Percentiles rank a stretch among this genome's conserved stretches.
phyloP scores from a whole-genome alignment of 2,888 invertebrate species.

The Selenia dentaria region DNA sequence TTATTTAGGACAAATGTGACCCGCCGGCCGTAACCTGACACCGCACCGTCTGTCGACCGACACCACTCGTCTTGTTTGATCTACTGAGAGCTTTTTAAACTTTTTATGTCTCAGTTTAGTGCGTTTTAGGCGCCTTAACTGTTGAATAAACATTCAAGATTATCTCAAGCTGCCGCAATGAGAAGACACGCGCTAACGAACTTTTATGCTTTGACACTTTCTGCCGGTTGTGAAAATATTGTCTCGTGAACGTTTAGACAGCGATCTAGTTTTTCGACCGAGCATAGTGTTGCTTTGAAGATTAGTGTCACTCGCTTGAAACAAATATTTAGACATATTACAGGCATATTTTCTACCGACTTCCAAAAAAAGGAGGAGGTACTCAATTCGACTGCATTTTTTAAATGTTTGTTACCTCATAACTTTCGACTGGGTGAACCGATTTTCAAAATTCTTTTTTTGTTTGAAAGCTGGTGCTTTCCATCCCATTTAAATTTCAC shows the following conservation, averaged over 20 bases:
- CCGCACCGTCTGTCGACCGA: conserved; percentile 73
- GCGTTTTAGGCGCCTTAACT: conserved; percentile 77
- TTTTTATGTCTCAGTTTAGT: conserved; percentile 82
- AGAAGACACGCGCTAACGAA: conserved; percentile 32
- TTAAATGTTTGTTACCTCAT: too few relatives aligned
- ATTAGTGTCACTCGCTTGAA: not conserved
- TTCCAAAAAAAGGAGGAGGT: too few relatives aligned
- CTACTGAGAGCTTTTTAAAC: conserved; percentile 84
- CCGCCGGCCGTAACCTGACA: conserved; percentile 71
- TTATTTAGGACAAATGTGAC: conserved; percentile 81
- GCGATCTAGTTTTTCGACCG: too few relatives aligned
- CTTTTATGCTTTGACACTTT: conserved; percentile 45
- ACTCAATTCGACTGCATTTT: too few relatives aligned
- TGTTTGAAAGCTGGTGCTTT: too few relatives aligned
- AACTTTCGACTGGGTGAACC: too few relatives aligned
- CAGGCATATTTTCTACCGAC: too few relatives aligned
- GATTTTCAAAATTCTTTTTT: too few relatives aligned
- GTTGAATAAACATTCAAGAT: conserved; percentile 76
- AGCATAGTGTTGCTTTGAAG: conserved; percentile 3
- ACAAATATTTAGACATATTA: too few relatives aligned
- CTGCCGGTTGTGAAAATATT: conserved; percentile 17
- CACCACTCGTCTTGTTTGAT: conserved; percentile 81
- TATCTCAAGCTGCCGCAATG: conserved; percentile 51
- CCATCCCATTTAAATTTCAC: too few relatives aligned
- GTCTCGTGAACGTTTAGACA: not conserved